Percentiles rank a stretch among this genome's conserved stretches.
phyloP scores from a whole-genome alignment of 1,140 invertebrate genomes.

The Camponotus vicinus region DNA sequence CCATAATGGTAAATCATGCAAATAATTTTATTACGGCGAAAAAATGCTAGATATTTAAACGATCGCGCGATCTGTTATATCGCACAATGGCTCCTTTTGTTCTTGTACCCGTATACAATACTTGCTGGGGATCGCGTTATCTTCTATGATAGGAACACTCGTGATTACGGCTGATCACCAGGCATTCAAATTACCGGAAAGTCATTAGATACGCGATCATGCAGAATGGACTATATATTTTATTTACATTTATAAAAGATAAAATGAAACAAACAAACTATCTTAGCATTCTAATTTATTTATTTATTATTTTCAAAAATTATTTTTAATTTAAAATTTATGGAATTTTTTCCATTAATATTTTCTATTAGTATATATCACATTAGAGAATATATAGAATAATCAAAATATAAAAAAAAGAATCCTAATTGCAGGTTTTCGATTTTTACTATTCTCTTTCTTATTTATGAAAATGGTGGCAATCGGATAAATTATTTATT shows the following conservation, averaged over 20 bases:
- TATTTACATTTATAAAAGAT: neutral
- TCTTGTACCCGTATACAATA: neutral
- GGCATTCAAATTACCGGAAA: conserved; percentile 45
- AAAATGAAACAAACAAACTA: neutral
- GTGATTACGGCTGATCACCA: conserved; percentile 2
- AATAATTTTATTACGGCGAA: neutral
- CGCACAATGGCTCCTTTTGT: conserved; percentile 3
- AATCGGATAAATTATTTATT: neutral
- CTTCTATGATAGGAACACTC: conserved; percentile 21
- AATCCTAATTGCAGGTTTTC: neutral
- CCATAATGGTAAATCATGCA: neutral
- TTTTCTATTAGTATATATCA: too few species aligned
- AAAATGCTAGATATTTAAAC: neutral
- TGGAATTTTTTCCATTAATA: neutral
- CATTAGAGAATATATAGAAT: neutral
- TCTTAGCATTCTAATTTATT: neutral
- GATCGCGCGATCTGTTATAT: neutral
- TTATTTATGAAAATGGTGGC: neutral
- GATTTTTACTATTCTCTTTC: neutral
- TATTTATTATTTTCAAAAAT: neutral
- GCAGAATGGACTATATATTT: neutral
- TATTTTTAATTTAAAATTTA: neutral
- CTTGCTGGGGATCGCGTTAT: conserved; percentile 17
- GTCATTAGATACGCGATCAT: neutral
- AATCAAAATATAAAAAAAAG: neutral